A percentile compares a stretch with the other conserved stretches of the same genome.
Conservation (phyloP, 2,797 vertebrate species). For the Coregonus ussuriensis region DNA sequence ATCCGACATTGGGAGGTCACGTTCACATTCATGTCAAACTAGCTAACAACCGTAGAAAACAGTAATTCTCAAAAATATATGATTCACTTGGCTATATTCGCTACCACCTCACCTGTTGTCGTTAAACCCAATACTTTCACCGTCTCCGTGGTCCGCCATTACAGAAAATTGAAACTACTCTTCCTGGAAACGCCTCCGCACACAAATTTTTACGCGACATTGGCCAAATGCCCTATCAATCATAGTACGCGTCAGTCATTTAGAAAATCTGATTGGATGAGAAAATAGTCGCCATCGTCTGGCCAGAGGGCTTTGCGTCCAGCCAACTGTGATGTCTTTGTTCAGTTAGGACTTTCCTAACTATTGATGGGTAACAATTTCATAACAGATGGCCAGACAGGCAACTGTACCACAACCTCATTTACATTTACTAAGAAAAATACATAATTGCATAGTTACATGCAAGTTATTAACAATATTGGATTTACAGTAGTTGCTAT, state of each 20-base stretch:
- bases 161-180: constrained; percentile 75
- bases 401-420: not conserved
- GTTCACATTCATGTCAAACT: not conserved
- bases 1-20: not conserved
- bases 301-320: not conserved
- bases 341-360: not conserved
- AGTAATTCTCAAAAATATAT: too few relatives aligned
- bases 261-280: constrained; percentile 47
- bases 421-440: too few relatives aligned
- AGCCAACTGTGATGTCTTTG: not conserved
- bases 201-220: constrained; percentile 31
- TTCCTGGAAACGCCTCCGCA: constrained; percentile 68
- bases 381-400: not conserved
- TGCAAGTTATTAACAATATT: too few relatives aligned
- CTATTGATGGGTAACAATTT: not conserved
- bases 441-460: too few relatives aligned
- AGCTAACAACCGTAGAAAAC: too few relatives aligned
- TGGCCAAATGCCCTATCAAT: constrained; percentile 48
- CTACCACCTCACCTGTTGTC: constrained; percentile 76
- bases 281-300: not conserved
- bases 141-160: constrained; percentile 90
- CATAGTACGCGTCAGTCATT: fast-evolving
- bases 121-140: constrained; percentile 73
- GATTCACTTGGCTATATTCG: not conserved
- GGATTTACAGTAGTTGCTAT: too few relatives aligned